A percentile compares a stretch with the other conserved stretches of the same genome.
These are phyloP conservation scores for Nasua narica DNA, from an alignment of 2,797 vertebrate species.

Conservation along the genomic window DNA sequence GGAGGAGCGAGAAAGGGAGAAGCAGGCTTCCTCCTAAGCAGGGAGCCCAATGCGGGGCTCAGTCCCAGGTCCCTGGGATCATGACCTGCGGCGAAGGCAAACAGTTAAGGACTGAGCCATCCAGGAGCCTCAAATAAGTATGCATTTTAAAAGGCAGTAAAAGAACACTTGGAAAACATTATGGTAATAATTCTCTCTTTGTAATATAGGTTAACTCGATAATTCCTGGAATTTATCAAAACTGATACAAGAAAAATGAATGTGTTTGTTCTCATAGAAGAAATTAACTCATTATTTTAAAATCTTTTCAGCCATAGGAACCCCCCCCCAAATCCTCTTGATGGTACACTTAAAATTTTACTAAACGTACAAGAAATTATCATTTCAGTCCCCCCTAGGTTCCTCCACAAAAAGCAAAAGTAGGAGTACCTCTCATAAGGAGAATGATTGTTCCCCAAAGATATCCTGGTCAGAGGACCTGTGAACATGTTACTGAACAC, in stretches of 20 bases:
- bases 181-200: not conserved
- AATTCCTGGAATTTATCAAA: not conserved
- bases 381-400: not conserved
- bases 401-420: not conserved
- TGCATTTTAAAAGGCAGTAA: not conserved
- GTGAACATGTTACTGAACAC: not conserved
- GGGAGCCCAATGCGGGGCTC: rapidly evolving
- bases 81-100: too few relatives aligned
- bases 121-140: not conserved
- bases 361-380: not conserved
- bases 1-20: not conserved
- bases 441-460: not conserved
- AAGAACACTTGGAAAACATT: not conserved
- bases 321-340: not conserved
- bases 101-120: not conserved
- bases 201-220: not conserved
- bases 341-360: not conserved
- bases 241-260: not conserved
- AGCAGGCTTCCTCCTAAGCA: not conserved
- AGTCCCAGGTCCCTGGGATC: not conserved
- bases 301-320: not conserved
- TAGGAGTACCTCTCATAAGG: not conserved
- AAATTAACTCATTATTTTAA: not conserved
- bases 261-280: not conserved
- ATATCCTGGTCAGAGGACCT: not conserved